phyloP scores from a whole-genome alignment of 2,797 vertebrate species.

The Otolemur crassicaudatus region DNA sequence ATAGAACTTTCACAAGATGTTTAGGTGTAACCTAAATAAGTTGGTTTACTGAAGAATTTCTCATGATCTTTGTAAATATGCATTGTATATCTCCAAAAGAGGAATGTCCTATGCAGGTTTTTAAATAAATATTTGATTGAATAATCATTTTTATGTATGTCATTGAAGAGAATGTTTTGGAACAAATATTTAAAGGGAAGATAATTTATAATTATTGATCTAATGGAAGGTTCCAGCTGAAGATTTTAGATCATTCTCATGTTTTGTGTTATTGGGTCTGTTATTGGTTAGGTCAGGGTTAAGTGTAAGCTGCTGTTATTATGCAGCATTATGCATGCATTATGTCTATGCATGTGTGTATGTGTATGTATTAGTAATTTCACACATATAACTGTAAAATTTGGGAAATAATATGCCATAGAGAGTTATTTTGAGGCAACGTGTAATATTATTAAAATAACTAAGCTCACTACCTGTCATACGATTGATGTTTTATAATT shows the following conservation, averaged over 20 bases:
- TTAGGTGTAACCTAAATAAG: background rate
- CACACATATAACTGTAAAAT: background rate
- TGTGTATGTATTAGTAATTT: background rate
- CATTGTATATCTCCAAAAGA: background rate
- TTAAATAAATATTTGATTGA: slow-evolving; percentile 24
- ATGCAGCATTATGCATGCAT: too few species aligned
- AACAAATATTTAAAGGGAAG: background rate
- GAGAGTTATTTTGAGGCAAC: background rate
- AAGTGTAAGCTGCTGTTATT: background rate
- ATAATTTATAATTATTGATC: background rate
- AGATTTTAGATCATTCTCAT: background rate
- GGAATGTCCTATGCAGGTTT: background rate
- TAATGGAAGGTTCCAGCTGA: background rate
- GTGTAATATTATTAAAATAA: background rate
- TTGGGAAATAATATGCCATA: background rate
- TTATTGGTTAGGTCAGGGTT: background rate
- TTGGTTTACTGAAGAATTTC: background rate
- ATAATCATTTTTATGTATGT: background rate
- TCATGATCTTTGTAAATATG: background rate
- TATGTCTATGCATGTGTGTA: background rate
- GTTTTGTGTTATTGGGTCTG: background rate
- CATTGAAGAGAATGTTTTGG: background rate
- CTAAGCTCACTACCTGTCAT: background rate
- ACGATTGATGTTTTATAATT: background rate
- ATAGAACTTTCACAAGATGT: background rate